Evolutionary conservation across 1,140 invertebrate species (phyloP), one percentile per base, ranked within the genome.

Genomic region (Nasonia longicornis): DNA sequence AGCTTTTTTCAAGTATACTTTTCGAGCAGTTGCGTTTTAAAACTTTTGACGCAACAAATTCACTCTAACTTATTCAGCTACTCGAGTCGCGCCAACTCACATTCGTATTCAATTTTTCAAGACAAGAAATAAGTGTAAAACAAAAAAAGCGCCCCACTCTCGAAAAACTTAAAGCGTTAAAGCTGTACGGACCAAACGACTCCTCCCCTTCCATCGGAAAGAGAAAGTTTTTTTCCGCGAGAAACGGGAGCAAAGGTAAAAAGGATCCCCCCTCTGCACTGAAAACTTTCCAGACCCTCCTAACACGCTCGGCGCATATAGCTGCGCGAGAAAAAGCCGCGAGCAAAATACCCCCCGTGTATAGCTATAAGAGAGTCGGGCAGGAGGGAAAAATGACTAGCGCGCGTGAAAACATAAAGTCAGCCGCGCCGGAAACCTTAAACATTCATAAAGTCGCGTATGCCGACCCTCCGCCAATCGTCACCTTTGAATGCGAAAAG

Each of bases 181-280:
- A 72, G 45, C 66, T 72, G 3, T 29, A 29, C 16, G 45, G 6
- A 52, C 42, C 20, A 72, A 20, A 67, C 58, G 48, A 71, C 45
- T 77, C 35, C 66, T 77, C 52, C 77, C 29, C n/a, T 52, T 8
- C 38, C 8, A 29, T 67, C 48, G 0, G n/a, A 79, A 64, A 64
- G 69, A 29, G 35, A 73, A 79, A 75, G 42, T 80, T 75, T 75
- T 80, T 75, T 77, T 45, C 20, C 42, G 10, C 7, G 63, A 14
- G 20, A 48, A 80, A 70, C 42, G 72, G 69, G 72, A 75, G 22
- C 63, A 64, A 77, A 66, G 58, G 63, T 75, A 76, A 70, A 80
- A 80, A 66, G 11, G 38, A 42, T n/a, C 14, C 4, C 38, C 64
- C 64, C 42, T 48, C 45, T 6, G 52, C 52, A 58, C 52, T 35